Conservation (phyloP, 2,113 vertebrate genomes). For the Oncorhynchus gorbuscha region DNA sequence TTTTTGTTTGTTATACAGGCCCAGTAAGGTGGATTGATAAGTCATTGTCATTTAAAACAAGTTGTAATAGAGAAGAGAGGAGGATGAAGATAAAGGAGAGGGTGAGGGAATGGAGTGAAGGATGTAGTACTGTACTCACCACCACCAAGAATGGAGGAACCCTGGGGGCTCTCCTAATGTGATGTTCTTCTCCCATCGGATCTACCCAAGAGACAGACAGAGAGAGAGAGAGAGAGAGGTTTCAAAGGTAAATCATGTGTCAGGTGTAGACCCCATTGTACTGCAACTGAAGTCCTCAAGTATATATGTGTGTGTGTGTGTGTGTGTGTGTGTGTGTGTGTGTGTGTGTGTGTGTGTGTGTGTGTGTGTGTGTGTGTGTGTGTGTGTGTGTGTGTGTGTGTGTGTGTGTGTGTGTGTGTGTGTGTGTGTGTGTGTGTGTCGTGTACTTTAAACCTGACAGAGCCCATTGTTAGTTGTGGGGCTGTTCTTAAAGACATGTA, state of each 20-base stretch:
- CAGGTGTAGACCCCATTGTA: background rate
- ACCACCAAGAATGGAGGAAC: slow-evolving; percentile 99
- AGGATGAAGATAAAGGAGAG: slow-evolving; percentile 17
- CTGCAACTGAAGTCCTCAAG: background rate
- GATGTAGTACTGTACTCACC: slow-evolving; percentile 77
- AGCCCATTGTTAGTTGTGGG: slow-evolving; percentile 1
- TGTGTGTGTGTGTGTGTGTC: slow-evolving; percentile 22
- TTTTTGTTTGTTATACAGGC: no score
- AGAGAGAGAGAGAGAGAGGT: slow-evolving; percentile 11
- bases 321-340: slow-evolving; percentile 28
- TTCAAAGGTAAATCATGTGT: background rate
- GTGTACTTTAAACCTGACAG: slow-evolving; percentile 20
- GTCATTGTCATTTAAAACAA: no score
- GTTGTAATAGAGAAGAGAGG: background rate
- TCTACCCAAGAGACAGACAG: slow-evolving; percentile 75
- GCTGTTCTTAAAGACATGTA: slow-evolving; percentile 38
- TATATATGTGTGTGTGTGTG: background rate
- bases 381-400: background rate
- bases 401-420: slow-evolving; percentile 1
- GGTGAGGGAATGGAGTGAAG: background rate
- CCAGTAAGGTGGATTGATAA: no score
- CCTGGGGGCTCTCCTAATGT: slow-evolving; percentile 97
- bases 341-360: slow-evolving; percentile 30
- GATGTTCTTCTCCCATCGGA: slow-evolving; percentile 99
- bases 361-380: background rate